These are phyloP conservation scores for Macquaria ambigua DNA, from an alignment of 2,113 vertebrate species.

Conservation along the genomic window DNA sequence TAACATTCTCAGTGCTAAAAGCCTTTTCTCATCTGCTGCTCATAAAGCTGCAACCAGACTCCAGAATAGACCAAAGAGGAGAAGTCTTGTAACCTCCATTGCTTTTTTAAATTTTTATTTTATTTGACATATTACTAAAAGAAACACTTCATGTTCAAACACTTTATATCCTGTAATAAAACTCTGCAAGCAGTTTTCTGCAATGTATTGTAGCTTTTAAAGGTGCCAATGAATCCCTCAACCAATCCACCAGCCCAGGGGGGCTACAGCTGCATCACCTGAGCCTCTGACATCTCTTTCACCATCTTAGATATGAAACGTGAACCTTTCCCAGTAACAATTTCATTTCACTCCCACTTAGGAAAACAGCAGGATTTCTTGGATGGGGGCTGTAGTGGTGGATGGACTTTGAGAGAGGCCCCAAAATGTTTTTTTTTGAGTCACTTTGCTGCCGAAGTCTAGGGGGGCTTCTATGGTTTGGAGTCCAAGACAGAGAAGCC, in stretches of 20 bases:
- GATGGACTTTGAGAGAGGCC: too few relatives aligned
- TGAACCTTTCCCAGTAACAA: background rate
- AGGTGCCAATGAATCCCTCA: background rate
- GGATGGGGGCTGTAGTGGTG: background rate
- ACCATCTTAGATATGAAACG: background rate
- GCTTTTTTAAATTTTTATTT: too few relatives aligned
- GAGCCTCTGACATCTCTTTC: background rate
- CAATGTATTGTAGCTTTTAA: background rate
- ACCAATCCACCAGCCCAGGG: background rate
- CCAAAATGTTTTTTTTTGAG: constrained; percentile 16
- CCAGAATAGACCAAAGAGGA: background rate
- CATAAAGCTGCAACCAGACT: background rate
- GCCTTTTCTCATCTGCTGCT: background rate
- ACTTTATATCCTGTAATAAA: background rate
- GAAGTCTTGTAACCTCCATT: background rate
- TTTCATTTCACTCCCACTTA: background rate
- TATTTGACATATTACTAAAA: too few relatives aligned
- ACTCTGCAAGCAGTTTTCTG: background rate
- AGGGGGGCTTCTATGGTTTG: constrained; percentile 39
- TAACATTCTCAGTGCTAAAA: constrained; percentile 15
- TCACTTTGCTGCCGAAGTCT: constrained; percentile 44
- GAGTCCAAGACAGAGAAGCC: constrained; percentile 42
- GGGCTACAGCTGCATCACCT: background rate
- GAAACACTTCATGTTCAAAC: too few relatives aligned
- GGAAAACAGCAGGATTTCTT: background rate